Base-by-base conservation (phyloP, 1,140 invertebrate species). In the Caerostris darwini region DNA sequence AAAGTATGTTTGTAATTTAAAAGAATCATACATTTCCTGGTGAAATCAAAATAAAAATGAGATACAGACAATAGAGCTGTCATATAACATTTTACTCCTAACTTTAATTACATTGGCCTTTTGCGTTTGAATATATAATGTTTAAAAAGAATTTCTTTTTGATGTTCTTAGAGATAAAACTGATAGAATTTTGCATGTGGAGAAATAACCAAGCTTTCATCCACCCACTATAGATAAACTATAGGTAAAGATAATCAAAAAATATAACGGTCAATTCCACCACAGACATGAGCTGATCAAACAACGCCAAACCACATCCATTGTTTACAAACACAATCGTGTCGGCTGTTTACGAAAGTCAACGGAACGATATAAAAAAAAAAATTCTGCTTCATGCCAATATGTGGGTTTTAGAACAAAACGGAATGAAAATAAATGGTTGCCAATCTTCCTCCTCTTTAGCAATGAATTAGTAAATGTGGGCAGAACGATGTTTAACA, bases 351-450 rank as follows among this genome's bases (percentile, higher is more conserved):
- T 12, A 12, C 34, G 34, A 77, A 53, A 12, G 34, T 34, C 12
- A 34, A 53, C 34, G 5, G 19, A 12, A 77, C 5, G 50, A 77
- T 8, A 77, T 34, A 77, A 50, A 67, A 77, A 77, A 34, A 12
- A n/a, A n/a, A n/a, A n/a, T n/a, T 50, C 7, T 53, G 50, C 71
- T 77, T 77, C 8, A 12, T 12, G 10, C 8, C 71, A 50, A 12
- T 12, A 77, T 77, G 71, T 77, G 71, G 71, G 71, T 53, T 77
- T 71, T 77, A 8, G 71, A 53, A 77, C 10, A 77, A 77, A 71
- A 64, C 12, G 34, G 10, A 77, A 77, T 50, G 34, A 77, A 77
- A 53, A 77, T 12, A 2, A 12, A 50, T 53, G 12, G 12, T 69
- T 77, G 50, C 71, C 53, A 34, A 77, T 34, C 71, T 34, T 50